phyloP scores from a whole-genome alignment of 2,797 vertebrate genomes.

The Trichosurus vulpecula region DNA sequence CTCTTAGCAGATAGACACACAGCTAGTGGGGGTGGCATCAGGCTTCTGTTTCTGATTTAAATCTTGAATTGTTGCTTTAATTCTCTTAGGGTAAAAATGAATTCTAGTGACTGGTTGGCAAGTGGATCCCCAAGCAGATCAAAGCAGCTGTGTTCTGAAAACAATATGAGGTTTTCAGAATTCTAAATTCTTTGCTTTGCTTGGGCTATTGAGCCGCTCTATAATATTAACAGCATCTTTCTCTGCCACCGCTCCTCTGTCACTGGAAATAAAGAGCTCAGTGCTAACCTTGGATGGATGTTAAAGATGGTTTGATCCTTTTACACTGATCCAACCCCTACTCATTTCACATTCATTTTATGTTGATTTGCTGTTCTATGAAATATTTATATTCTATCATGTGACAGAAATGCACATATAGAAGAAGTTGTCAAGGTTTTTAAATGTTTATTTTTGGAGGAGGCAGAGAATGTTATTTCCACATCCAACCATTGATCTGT shows the following conservation, averaged over 20 bases:
- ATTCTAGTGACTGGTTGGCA: constrained; percentile 16
- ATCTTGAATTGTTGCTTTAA: constrained; percentile 30
- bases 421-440: constrained; percentile 7
- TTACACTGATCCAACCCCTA: background rate
- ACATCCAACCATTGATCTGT: background rate
- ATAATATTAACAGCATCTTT: background rate
- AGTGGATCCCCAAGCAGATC: constrained; percentile 2
- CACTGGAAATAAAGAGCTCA: constrained; percentile 19
- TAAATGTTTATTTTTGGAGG: constrained; percentile 1
- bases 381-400: background rate
- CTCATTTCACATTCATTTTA: background rate
- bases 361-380: background rate
- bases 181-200: background rate
- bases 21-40: background rate
- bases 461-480: constrained; percentile 2
- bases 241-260: background rate
- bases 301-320: background rate
- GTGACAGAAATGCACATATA: constrained; percentile 8
- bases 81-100: constrained; percentile 46
- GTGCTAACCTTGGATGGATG: background rate
- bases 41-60: constrained; percentile 49
- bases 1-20: background rate
- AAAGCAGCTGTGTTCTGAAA: background rate
- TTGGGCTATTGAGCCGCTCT: background rate
- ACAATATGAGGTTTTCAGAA: background rate